phyloP scores from a whole-genome alignment of 2,113 vertebrate genomes.

The Xiphophorus hellerii region DNA sequence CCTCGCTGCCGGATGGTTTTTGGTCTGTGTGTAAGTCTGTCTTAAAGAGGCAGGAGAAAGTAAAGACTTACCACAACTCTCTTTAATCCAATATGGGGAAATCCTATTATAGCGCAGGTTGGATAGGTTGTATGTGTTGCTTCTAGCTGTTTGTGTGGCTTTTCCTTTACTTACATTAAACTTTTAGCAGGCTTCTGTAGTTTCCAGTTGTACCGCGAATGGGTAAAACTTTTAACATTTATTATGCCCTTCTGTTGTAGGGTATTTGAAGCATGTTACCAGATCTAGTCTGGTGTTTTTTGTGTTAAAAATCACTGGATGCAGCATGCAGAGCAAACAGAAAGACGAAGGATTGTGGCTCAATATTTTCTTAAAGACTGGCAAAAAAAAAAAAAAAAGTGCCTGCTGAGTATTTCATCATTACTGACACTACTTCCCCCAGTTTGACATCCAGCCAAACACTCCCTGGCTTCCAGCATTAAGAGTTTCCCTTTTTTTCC shows the following conservation, averaged over 20 bases:
- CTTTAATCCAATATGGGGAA: slow-evolving; percentile 64
- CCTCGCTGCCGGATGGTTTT: background rate
- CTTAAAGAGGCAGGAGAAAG: slow-evolving; percentile 22
- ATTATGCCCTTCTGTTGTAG: background rate
- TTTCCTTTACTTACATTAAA: slow-evolving; percentile 14
- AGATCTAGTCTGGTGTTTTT: background rate
- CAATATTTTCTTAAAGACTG: background rate
- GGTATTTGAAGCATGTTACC: background rate
- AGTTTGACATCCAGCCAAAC: slow-evolving; percentile 34
- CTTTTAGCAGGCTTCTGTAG: slow-evolving; percentile 34
- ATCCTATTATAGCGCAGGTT: slow-evolving; percentile 59
- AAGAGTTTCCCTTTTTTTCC: slow-evolving; percentile 18
- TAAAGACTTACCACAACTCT: slow-evolving; percentile 40
- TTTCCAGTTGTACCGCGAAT: background rate
- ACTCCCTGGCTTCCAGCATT: slow-evolving; percentile 4
- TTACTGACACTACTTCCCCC: slow-evolving; percentile 6
- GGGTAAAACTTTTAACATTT: background rate
- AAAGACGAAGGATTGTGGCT: slow-evolving; percentile 19
- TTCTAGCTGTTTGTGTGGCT: slow-evolving; percentile 11
- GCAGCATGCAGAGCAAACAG: slow-evolving; percentile 5
- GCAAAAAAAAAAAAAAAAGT: background rate
- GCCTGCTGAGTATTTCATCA: slow-evolving; percentile 35
- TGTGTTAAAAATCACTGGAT: slow-evolving; percentile 1
- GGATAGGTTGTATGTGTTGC: slow-evolving; percentile 15
- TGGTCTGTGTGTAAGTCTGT: slow-evolving; percentile 2